Base-by-base conservation (phyloP, 1,140 invertebrate genomes). In the Orius laevigatus region DNA sequence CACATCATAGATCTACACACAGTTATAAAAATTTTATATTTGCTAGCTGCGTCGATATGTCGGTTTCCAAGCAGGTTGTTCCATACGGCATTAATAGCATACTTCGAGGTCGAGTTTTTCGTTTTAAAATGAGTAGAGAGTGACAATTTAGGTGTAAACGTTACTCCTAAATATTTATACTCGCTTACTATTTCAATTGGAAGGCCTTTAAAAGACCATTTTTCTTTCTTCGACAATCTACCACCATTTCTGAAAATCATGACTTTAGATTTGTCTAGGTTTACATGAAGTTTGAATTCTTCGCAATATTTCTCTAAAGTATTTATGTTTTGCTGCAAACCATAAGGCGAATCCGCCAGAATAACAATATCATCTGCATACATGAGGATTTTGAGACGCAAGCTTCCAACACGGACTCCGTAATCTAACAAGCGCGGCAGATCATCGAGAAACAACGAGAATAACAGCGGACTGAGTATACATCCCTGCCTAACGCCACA, bases 191-290 rank as follows among this genome's bases (percentile, higher is more conserved):
- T n/a, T n/a, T n/a, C n/a, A n/a, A n/a, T n/a, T n/a, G n/a, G n/a
- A n/a, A n/a, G n/a, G n/a, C n/a, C n/a, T n/a, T n/a, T n/a, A n/a
- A n/a, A n/a, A n/a, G n/a, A n/a, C n/a, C n/a, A n/a, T n/a, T n/a
- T n/a, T n/a, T n/a, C n/a, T n/a, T n/a, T n/a, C n/a, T n/a, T n/a
- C n/a, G n/a, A n/a, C n/a, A n/a, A n/a, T 19, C 36, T 44, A 2
- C 58, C 52, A 1, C 55, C 52, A 15, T 49, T 47, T 38, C 45
- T 33, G 45, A 57, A 57, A 32, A 55, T 43, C 16, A 58, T 18
- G 32, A 57, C 46, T 39, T 55, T 58, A 11, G 54, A 56, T 53
- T 58, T 58, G 11, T 50, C 51, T 5, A 48, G 35, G 19, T 57
- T 57, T 4, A 57, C 49, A 19, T 14, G 42, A n/a, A 55, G 34